A percentile compares a stretch with the other conserved stretches of the same genome.
Evolutionary conservation across 2,113 vertebrate genomes (phyloP).

Genomic region (Cephalopterus ornatus): DNA sequence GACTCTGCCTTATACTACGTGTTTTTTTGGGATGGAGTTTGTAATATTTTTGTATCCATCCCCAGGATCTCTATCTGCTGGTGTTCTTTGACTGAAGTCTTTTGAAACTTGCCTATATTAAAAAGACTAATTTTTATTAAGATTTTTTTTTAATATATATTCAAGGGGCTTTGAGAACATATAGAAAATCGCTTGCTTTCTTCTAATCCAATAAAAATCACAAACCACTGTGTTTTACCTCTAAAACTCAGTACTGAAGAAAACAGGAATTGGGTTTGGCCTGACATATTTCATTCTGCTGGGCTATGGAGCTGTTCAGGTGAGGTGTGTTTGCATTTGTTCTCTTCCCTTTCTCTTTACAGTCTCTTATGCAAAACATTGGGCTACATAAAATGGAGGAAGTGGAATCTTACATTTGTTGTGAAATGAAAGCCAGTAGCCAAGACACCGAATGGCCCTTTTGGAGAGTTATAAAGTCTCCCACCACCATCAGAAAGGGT

Average conservation of each 20-base stretch:
- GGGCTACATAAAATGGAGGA: background rate
- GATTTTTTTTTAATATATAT: background rate
- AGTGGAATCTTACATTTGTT: background rate
- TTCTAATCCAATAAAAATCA: background rate
- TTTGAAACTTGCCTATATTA: background rate
- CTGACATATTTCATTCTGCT: background rate
- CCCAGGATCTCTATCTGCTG: background rate
- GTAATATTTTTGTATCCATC: background rate
- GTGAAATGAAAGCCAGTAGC: background rate
- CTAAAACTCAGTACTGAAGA: background rate
- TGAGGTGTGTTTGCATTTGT: background rate
- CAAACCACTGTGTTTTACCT: background rate
- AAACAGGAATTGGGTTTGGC: background rate
- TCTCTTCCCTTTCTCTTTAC: background rate
- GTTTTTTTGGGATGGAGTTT: background rate
- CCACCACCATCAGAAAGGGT: background rate
- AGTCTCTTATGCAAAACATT: background rate
- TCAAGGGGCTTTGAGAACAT: background rate
- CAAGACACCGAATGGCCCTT: background rate
- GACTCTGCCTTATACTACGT: background rate
- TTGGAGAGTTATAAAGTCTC: background rate
- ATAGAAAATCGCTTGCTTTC: background rate
- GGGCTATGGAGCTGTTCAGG: background rate
- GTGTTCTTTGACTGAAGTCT: background rate
- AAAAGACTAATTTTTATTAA: background rate